These are phyloP conservation scores for Tineola bisselliella DNA, from an alignment of 2,888 invertebrate species.

Conservation along the genomic window DNA sequence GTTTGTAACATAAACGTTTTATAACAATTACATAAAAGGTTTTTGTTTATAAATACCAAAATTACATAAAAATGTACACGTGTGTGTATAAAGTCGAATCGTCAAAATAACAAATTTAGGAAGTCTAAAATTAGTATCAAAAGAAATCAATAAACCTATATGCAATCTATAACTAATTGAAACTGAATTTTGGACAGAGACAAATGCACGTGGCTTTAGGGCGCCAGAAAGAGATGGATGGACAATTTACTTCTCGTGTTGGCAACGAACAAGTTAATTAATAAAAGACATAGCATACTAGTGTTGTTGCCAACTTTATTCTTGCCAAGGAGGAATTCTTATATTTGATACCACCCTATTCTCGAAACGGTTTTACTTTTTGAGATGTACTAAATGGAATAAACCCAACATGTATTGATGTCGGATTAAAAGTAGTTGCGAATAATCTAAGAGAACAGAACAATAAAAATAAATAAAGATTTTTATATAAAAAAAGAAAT, in stretches of 20 bases:
- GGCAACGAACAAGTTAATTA: background rate
- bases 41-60: too few species aligned
- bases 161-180: background rate
- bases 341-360: background rate
- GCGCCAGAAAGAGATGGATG: conserved; percentile 4
- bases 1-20: too few species aligned
- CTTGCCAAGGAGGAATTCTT: background rate
- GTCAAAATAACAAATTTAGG: background rate
- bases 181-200: background rate
- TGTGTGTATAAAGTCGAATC: too few species aligned
- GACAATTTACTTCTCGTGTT: background rate
- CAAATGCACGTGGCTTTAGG: background rate
- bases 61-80: too few species aligned
- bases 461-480: too few species aligned
- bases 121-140: background rate
- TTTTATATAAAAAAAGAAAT: too few species aligned
- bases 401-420: too few species aligned
- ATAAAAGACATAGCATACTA: background rate
- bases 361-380: background rate
- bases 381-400: background rate
- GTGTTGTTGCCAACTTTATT: background rate
- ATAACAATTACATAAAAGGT: too few species aligned
- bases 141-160: background rate
- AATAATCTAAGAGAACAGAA: too few species aligned
- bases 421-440: too few species aligned